A percentile compares a stretch with the other conserved stretches of the same genome.
Conservation (phyloP, 2,888 invertebrate species). For the Drosophila koepferae region DNA sequence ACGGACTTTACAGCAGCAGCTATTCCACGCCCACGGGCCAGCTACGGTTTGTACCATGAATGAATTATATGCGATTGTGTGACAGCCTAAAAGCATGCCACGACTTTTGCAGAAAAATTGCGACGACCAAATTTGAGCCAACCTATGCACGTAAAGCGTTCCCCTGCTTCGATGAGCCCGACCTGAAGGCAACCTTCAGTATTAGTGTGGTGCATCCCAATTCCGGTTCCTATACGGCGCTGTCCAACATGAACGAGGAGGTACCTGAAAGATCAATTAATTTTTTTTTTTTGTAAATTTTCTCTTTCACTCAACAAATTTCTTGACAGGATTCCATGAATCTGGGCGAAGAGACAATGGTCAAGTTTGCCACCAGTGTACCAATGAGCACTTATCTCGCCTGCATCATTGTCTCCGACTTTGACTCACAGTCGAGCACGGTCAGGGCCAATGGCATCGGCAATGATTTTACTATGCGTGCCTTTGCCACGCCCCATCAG, state of each 20-base stretch:
- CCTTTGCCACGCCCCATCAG: constrained; percentile 91
- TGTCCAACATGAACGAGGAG: constrained; percentile 88
- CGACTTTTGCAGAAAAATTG: constrained; percentile 89
- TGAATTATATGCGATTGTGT: neutral
- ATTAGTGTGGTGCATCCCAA: constrained; percentile 91
- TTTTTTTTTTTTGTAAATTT: no score
- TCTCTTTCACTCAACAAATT: neutral
- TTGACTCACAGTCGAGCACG: constrained; percentile 86
- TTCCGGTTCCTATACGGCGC: constrained; percentile 88
- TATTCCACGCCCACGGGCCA: constrained; percentile 85
- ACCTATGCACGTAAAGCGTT: constrained; percentile 97
- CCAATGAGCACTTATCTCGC: constrained; percentile 97
- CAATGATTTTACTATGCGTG: constrained; percentile 88
- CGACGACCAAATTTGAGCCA: constrained; percentile 96
- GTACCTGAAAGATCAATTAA: constrained; percentile 15
- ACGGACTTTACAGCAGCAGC: constrained; percentile 90
- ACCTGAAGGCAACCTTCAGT: constrained; percentile 93
- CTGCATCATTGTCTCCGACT: constrained; percentile 96
- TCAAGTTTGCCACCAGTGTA: constrained; percentile 92
- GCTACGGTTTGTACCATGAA: constrained; percentile 85
- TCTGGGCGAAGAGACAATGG: constrained; percentile 86
- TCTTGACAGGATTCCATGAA: constrained; percentile 40
- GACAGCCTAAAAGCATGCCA: constrained; percentile 51
- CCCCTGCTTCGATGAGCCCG: constrained; percentile 97
- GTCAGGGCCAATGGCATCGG: constrained; percentile 87